phyloP scores from a whole-genome alignment of 30 jellyfish, hydroid and myxozoan species.

The Hydractinia symbiolongicarpus region DNA sequence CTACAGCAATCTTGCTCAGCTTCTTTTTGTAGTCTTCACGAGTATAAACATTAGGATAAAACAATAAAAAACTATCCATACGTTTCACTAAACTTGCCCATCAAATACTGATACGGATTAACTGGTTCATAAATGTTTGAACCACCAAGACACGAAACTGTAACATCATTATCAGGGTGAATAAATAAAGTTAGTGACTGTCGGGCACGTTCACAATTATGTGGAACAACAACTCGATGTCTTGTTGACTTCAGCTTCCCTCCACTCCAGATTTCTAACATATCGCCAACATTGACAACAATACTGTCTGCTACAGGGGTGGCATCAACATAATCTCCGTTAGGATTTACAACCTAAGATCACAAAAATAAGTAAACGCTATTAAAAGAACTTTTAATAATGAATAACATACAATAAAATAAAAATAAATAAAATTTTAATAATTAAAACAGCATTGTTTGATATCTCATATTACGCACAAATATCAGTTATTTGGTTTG shows the following conservation, averaged over 20 bases:
- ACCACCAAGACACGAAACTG: slow-evolving; percentile 20
- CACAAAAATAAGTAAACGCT: background rate
- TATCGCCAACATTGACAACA: slow-evolving; percentile 40
- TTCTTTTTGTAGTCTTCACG: too few relatives aligned
- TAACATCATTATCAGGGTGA: slow-evolving; percentile 34
- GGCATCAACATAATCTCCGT: slow-evolving; percentile 29
- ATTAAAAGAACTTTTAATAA: background rate
- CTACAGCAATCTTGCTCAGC: too few relatives aligned
- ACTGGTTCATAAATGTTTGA: slow-evolving; percentile 16
- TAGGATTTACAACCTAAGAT: slow-evolving; percentile 27
- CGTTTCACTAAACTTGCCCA: slow-evolving; percentile 29
- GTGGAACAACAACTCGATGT: slow-evolving; percentile 36
- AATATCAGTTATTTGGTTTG: too few relatives aligned
- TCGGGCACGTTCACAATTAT: slow-evolving; percentile 14
- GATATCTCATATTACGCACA: too few relatives aligned
- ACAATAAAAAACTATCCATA: background rate
- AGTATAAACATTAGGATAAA: too few relatives aligned
- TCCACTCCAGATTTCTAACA: slow-evolving; percentile 28
- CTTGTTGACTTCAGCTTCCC: slow-evolving; percentile 31
- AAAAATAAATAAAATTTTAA: background rate
- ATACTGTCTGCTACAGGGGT: slow-evolving; percentile 40
- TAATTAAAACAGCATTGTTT: background rate
- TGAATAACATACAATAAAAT: background rate
- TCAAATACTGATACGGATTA: slow-evolving; percentile 20
- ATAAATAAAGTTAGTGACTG: slow-evolving; percentile 40